phyloP scores from a whole-genome alignment of 2,797 vertebrate genomes.

The Anisognathus igniventris region DNA sequence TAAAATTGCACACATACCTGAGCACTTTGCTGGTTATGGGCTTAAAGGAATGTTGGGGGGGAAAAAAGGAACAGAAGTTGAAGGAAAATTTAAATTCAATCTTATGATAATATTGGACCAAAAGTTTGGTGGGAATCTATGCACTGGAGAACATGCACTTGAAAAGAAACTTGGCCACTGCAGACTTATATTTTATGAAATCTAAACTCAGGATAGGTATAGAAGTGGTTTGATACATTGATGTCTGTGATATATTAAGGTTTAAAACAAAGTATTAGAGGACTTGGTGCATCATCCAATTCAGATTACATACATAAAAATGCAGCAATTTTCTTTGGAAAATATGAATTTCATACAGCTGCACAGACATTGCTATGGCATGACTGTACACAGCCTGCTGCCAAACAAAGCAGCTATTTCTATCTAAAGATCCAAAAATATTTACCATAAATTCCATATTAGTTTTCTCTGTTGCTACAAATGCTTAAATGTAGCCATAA shows the following conservation, averaged over 20 bases:
- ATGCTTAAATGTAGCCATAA: not conserved
- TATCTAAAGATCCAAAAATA: not conserved
- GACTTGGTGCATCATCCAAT: not conserved
- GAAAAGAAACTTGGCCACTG: not conserved
- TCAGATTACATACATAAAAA: not conserved
- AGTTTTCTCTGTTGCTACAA: not conserved
- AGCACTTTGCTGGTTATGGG: not conserved
- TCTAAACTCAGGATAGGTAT: not conserved
- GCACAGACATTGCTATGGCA: not conserved
- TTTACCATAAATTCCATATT: not conserved
- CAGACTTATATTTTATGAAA: not conserved
- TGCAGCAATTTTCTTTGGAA: not conserved
- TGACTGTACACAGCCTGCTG: not conserved
- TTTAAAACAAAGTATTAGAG: not conserved
- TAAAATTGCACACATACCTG: slow-evolving; percentile 8
- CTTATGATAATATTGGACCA: not conserved
- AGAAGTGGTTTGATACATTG: not conserved
- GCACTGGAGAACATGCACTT: not conserved
- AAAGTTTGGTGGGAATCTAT: not conserved
- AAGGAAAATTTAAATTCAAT: slow-evolving; percentile 13
- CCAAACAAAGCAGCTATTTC: not conserved
- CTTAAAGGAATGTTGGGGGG: not conserved
- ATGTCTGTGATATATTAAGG: not conserved
- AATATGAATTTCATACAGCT: not conserved
- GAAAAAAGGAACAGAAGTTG: not conserved